Evolutionary conservation across 2,113 vertebrate species (phyloP), one percentile per base, ranked within the genome.

Genomic region (Cyphomyrus plagiostoma): DNA sequence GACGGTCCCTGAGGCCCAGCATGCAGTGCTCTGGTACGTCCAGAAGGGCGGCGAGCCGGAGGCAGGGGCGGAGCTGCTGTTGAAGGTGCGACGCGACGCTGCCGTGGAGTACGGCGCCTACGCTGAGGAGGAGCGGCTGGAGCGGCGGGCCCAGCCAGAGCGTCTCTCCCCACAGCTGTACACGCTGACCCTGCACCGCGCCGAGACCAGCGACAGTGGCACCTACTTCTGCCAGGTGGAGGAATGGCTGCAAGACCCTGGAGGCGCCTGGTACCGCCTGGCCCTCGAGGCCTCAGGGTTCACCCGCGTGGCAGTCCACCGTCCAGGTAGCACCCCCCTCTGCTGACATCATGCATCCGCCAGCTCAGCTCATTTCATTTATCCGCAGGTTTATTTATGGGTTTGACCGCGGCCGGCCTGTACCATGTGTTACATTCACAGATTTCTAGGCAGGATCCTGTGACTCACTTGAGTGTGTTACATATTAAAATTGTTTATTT

Each of bases 181-280:
- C 92, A 95, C 95, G 91, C 95, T 97, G 74, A 97, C 96, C 0
- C 94, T 97, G 56, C 96, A 96, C 92, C 94, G 94, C 48, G 96
- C 96, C 0, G 95, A 96, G 89, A 94, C 94, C 82, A 93, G 94
- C 0, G 97, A 97, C 93, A 96, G 95, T 0, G 97, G 96, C 88
- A 96, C 95, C 93, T 97, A 97, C 93, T 97, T 96, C 90, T 97
- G 97, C 94, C 95, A 96, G 0, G 97, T 97, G 93, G 96, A 97
- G 91, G 97, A 97, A 90, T 97, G 97, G 97, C 93, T 97, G 23
- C 94, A 94, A 0, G 94, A 96, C 91, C 95, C 96, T 39, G 58
- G 93, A 0, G 94, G 95, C 0, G 39, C 62, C 84, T 97, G 97
- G 97, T 97, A 97, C 77, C 95, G 93, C 80, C 93, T 96, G 8